Conservation (phyloP, 2,113 vertebrate genomes). For the Hassar affinis region DNA sequence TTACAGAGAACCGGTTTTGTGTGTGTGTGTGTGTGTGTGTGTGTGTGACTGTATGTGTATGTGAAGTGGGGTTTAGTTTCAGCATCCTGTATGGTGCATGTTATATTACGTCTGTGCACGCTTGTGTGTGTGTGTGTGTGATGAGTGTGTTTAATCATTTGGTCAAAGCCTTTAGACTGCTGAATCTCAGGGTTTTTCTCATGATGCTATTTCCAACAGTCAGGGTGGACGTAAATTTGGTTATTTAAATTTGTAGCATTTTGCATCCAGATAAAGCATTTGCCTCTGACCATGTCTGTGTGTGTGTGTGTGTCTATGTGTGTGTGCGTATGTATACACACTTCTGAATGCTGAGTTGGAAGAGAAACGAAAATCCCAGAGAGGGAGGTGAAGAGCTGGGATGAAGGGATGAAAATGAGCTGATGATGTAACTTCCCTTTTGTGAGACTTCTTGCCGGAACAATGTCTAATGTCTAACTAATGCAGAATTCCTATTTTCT, state of each 20-base stretch:
- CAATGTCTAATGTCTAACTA: not conserved
- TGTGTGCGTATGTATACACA: slow-evolving; percentile 13
- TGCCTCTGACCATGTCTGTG: slow-evolving; percentile 25
- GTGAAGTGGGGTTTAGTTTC: slow-evolving; percentile 19
- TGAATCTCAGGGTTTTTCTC: not conserved
- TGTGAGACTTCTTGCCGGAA: not conserved
- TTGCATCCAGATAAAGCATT: slow-evolving; percentile 11
- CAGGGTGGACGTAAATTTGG: slow-evolving; percentile 13
- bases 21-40: slow-evolving; percentile 49
- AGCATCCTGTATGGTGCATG: slow-evolving; percentile 49
- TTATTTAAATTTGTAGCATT: slow-evolving; percentile 28
- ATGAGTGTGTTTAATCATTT: not conserved
- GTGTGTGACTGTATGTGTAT: slow-evolving; percentile 39
- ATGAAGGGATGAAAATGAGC: slow-evolving; percentile 32
- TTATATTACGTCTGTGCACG: slow-evolving; percentile 39
- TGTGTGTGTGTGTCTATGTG: not conserved
- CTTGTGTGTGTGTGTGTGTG: not conserved
- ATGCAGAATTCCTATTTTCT: not conserved
- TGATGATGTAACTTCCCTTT: slow-evolving; percentile 56
- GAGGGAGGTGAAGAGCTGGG: slow-evolving; percentile 17
- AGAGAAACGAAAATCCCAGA: slow-evolving; percentile 15
- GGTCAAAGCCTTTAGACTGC: not conserved
- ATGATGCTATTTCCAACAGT: not conserved
- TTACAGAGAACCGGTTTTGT: slow-evolving; percentile 44
- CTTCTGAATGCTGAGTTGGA: slow-evolving; percentile 50